phyloP scores from a whole-genome alignment of 2,797 vertebrate genomes.

The Danio albolineatus region DNA sequence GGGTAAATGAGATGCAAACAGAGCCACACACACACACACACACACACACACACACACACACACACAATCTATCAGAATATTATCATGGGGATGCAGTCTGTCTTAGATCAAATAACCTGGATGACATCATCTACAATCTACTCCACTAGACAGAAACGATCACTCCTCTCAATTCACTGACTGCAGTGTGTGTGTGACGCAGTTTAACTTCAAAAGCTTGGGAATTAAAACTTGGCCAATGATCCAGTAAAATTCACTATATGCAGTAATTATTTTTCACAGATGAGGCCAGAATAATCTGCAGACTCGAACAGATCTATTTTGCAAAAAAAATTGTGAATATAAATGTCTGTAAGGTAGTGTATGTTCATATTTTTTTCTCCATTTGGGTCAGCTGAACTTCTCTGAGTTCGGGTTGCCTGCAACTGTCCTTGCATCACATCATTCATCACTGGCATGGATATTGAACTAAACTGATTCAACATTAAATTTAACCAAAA shows the following conservation, averaged over 20 bases:
- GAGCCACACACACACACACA: not conserved
- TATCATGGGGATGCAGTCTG: not conserved
- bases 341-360: not conserved
- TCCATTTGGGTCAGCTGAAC: too few relatives aligned
- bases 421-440: too few relatives aligned
- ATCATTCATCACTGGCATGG: too few relatives aligned
- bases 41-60: not conserved
- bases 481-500: too few relatives aligned
- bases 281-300: not conserved
- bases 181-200: not conserved
- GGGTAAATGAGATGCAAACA: conserved; percentile 15
- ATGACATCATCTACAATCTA: conserved; percentile 50
- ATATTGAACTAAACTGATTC: too few relatives aligned
- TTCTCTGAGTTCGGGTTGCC: too few relatives aligned
- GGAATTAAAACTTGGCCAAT: not conserved
- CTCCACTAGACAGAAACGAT: conserved; percentile 5
- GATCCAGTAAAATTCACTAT: too few relatives aligned
- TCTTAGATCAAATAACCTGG: conserved; percentile 33
- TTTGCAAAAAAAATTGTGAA: not conserved
- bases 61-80: not conserved
- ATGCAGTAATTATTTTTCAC: not conserved
- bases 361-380: not conserved
- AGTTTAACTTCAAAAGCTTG: not conserved
- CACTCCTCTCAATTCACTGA: not conserved
- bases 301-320: not conserved